A percentile compares a stretch with the other conserved stretches of the same genome.
These are phyloP conservation scores for Siniperca knerii DNA, from an alignment of 2,113 vertebrate species.

Conservation along the genomic window DNA sequence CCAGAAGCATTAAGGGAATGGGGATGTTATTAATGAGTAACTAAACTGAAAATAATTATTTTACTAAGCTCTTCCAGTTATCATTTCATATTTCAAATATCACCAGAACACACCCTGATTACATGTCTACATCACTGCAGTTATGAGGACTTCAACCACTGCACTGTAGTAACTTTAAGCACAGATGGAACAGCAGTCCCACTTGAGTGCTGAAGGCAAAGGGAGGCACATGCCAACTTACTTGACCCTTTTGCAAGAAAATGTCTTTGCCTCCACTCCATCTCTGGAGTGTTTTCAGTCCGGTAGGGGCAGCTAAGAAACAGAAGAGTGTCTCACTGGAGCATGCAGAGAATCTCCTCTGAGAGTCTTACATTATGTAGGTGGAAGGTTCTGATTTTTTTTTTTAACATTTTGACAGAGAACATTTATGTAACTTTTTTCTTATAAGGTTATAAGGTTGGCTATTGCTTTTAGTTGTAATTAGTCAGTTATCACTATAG, in stretches of 20 bases:
- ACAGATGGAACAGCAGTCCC: constrained; percentile 6
- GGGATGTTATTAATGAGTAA: not conserved
- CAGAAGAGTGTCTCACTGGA: not conserved
- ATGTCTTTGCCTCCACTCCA: constrained; percentile 13
- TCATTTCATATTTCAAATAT: too few relatives aligned
- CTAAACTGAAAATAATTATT: too few relatives aligned
- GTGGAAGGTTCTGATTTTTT: not conserved
- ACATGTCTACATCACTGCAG: too few relatives aligned
- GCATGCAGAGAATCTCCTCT: not conserved
- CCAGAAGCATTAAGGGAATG: not conserved
- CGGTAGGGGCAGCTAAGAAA: not conserved
- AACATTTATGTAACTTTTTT: not conserved
- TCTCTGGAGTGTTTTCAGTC: constrained; percentile 9
- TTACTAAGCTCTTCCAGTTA: too few relatives aligned
- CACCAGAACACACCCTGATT: too few relatives aligned
- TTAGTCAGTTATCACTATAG: not conserved
- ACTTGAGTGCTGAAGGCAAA: not conserved
- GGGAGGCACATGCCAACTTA: not conserved
- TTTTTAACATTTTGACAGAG: not conserved
- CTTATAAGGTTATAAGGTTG: not conserved
- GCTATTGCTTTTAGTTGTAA: not conserved
- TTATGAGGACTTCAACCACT: too few relatives aligned
- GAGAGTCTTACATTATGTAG: not conserved
- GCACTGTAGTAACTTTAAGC: not conserved
- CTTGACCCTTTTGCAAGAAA: constrained; percentile 3